Percentiles rank a stretch among this genome's conserved stretches.
Evolutionary conservation across 2,888 invertebrate species (phyloP).

Genomic region (Stenotaenia linearis): DNA sequence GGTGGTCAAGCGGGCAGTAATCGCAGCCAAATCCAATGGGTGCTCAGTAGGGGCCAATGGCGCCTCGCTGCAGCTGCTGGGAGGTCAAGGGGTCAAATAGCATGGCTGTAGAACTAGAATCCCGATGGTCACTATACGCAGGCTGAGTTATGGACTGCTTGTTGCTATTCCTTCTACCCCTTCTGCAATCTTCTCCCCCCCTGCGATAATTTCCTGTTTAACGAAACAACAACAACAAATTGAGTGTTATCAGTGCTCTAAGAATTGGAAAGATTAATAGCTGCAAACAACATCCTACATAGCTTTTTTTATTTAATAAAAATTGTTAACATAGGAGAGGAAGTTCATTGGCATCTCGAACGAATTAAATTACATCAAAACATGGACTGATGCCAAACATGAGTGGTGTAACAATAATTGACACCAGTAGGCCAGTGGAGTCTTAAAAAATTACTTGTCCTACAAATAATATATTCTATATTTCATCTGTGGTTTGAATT

Average conservation of each 20-base stretch:
- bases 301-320: not conserved
- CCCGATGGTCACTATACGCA: not conserved
- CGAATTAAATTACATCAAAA: not conserved
- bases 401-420: not conserved
- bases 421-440: not conserved
- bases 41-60: not conserved
- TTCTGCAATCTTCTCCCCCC: not conserved
- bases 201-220: not conserved
- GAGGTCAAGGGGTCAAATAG: not conserved
- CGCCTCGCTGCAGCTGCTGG: not conserved
- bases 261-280: not conserved
- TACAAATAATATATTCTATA: too few relatives aligned
- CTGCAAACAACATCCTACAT: not conserved
- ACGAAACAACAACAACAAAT: not conserved
- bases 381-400: not conserved
- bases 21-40: not conserved
- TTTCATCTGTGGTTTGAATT: too few relatives aligned
- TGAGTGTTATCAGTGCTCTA: not conserved
- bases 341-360: not conserved
- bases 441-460: not conserved
- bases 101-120: not conserved
- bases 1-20: not conserved
- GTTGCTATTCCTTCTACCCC: not conserved
- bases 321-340: not conserved
- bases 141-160: not conserved